Percentiles rank a stretch among this genome's conserved stretches.
Conservation (phyloP, 2,797 vertebrate species). For the Pterois miles region DNA sequence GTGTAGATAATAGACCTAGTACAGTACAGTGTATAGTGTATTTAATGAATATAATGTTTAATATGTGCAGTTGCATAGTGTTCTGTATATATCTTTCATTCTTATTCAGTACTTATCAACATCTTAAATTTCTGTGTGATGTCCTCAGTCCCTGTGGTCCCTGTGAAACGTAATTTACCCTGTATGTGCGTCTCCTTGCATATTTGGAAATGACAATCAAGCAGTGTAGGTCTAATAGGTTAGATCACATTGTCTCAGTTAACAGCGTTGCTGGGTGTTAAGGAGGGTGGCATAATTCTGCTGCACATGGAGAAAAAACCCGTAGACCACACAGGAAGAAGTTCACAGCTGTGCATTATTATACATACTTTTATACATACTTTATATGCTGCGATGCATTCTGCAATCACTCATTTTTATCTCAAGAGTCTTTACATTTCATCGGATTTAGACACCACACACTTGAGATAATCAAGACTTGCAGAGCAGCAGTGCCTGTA, state of each 20-base stretch:
- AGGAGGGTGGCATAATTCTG: constrained; percentile 19
- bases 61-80: no score
- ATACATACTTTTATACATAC: background rate
- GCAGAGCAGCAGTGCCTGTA: background rate
- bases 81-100: no score
- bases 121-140: no score
- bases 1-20: constrained; percentile 2
- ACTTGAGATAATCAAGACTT: background rate
- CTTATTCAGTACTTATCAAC: no score
- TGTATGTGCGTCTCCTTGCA: no score
- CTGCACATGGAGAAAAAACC: constrained; percentile 5
- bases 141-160: no score
- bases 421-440: background rate
- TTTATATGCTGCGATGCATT: background rate
- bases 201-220: no score
- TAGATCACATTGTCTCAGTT: constrained; percentile 32
- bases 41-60: no score
- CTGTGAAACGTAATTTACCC: no score
- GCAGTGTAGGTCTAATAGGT: no score
- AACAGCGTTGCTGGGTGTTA: constrained; percentile 7
- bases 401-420: background rate
- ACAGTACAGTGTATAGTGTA: no score
- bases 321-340: constrained; percentile 25
- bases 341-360: constrained; percentile 13
- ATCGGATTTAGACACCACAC: background rate